Evolutionary conservation across 2,888 invertebrate species (phyloP).

Genomic region (Megastigmus dorsalis): DNA sequence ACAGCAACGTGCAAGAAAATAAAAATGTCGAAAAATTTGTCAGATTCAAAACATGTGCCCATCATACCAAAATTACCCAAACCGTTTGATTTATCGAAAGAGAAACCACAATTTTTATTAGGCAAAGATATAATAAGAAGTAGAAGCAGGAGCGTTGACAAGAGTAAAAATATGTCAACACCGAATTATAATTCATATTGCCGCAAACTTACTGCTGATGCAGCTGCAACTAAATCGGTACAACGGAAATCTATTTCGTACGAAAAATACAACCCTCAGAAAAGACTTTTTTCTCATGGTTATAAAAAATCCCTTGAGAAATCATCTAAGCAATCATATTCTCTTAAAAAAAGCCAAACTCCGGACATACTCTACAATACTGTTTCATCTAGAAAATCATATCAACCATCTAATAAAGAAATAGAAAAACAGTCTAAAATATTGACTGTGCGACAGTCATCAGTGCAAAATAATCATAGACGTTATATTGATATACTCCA

Average conservation of each 20-base stretch:
- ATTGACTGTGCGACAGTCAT: background rate
- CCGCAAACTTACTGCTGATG: background rate
- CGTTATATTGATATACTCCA: constrained; percentile 9
- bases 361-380: background rate
- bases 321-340: background rate
- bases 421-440: background rate
- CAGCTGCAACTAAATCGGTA: too few relatives aligned
- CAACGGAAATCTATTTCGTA: background rate
- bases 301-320: background rate
- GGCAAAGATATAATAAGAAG: background rate
- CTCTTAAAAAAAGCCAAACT: background rate
- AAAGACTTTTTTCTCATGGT: background rate
- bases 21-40: background rate
- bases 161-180: background rate
- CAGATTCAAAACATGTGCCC: background rate
- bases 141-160: background rate
- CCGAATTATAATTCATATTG: background rate
- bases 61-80: background rate
- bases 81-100: background rate
- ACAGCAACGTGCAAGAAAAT: background rate
- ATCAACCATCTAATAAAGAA: background rate
- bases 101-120: background rate
- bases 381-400: background rate
- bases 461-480: background rate
- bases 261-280: background rate